Base-by-base conservation (phyloP, 2,888 invertebrate genomes). In the Podotricha telesiphe region DNA sequence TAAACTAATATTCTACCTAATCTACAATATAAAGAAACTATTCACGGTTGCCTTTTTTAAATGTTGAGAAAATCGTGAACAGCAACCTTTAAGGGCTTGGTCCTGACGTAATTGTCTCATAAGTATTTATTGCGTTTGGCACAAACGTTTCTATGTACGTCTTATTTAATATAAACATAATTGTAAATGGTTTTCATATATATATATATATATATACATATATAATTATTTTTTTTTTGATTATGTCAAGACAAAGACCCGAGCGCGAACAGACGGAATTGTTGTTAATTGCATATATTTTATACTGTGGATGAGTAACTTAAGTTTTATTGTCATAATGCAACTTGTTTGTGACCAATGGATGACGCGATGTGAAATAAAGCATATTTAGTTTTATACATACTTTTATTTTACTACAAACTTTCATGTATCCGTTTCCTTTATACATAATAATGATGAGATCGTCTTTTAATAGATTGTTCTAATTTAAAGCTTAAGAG, bases 331-430 rank as follows among this genome's bases (percentile, higher is more conserved):
- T 82, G 85, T 86, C 84, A 82, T 83, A 86, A 85, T 86, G 87
- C 83, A 83, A 88, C 86, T 82, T 85, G 85, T 87, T 86, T 87
- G 86, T 89, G 90, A 91, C 89, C 89, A 91, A 89, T 88, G 86
- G 87, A 86, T 88, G 89, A 90, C 88, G 86, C 85, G 85, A 89
- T 89, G 88, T 90, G 88, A 89, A 92, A 91, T 92, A 92, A 91
- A 92, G 89, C 90, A 90, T 88, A 88, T 87, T 91, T 91, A 91
- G 89, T 92, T 92, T 91, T 90, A 89, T 82, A 80, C 81, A 74
- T 62, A 45, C 13, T 34, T 68, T 72, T 72, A 72, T 84, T 86
- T 85, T 55, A 5, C 4, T n/a, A 70, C 79, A 42, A 11, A 17
- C 19, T 11, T 8, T 28, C 3, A 28, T 28, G 6, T 28, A 28